Conservation (phyloP, 1,140 invertebrate genomes). For the Dryas iulia region DNA sequence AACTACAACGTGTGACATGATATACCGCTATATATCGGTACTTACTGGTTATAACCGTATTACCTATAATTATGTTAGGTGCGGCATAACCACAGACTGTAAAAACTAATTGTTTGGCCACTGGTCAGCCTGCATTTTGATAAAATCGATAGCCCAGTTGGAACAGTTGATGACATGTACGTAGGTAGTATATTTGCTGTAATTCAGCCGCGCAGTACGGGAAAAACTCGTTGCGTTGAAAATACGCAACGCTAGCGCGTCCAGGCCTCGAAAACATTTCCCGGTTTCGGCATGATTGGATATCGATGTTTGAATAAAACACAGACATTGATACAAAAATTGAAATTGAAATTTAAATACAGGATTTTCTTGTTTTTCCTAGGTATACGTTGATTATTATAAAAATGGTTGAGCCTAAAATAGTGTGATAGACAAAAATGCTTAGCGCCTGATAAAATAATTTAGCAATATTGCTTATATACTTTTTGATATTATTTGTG, state of each 20-base stretch:
- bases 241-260: conserved; percentile 15
- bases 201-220: conserved; percentile 28
- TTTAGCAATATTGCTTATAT: background rate
- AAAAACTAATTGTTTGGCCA: conserved; percentile 26
- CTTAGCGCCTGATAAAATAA: background rate
- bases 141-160: conserved; percentile 23
- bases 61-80: background rate
- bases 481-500: background rate
- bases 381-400: background rate
- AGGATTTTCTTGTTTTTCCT: background rate
- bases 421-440: background rate
- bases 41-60: background rate
- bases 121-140: conserved; percentile 27
- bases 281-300: conserved; percentile 9
- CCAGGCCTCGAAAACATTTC: conserved; percentile 4
- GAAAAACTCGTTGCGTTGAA: conserved; percentile 25
- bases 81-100: conserved; percentile 13
- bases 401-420: background rate
- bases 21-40: background rate
- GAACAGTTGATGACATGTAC: conserved; percentile 28
- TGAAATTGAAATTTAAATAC: conserved; percentile 1
- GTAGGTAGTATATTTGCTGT: conserved; percentile 27
- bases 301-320: conserved; percentile 12
- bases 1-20: background rate
- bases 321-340: background rate